Percentiles rank a stretch among this genome's conserved stretches.
Evolutionary conservation across 2,888 invertebrate species (phyloP).

Genomic region (Palloptera scutellata): DNA sequence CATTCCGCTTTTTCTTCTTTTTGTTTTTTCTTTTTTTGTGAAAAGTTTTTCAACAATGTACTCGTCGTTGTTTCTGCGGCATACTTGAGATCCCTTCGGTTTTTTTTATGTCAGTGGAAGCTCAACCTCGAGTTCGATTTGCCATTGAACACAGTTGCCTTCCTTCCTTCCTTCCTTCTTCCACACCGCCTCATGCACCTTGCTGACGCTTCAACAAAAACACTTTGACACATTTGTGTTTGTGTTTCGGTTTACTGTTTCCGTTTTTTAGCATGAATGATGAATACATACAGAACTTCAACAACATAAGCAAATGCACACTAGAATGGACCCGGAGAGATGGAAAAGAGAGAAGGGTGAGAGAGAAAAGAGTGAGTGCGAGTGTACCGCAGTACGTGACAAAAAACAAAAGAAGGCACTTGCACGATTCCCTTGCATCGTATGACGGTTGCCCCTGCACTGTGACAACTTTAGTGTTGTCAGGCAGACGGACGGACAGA

Average conservation of each 20-base stretch:
- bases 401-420: slow-evolving; percentile 63
- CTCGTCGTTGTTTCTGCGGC: not conserved
- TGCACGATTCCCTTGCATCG: slow-evolving; percentile 47
- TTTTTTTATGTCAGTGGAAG: no score
- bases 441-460: no score
- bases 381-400: slow-evolving; percentile 59
- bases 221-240: no score
- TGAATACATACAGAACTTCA: no score
- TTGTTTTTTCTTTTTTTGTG: no score
- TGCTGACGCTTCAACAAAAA: no score
- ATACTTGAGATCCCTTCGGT: not conserved
- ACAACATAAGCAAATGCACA: no score
- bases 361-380: slow-evolving; percentile 31
- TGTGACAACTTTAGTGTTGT: slow-evolving; percentile 12
- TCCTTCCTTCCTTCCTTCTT: not conserved
- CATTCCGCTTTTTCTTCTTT: no score
- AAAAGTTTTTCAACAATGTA: no score
- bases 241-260: no score
- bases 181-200: no score
- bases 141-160: slow-evolving; percentile 52
- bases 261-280: no score
- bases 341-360: slow-evolving; percentile 9
- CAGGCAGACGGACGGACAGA: slow-evolving; percentile 27
- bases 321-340: not conserved
- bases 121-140: slow-evolving; percentile 11